Base-by-base conservation (phyloP, 1,140 invertebrate genomes). In the Oryctes rhinoceros region DNA sequence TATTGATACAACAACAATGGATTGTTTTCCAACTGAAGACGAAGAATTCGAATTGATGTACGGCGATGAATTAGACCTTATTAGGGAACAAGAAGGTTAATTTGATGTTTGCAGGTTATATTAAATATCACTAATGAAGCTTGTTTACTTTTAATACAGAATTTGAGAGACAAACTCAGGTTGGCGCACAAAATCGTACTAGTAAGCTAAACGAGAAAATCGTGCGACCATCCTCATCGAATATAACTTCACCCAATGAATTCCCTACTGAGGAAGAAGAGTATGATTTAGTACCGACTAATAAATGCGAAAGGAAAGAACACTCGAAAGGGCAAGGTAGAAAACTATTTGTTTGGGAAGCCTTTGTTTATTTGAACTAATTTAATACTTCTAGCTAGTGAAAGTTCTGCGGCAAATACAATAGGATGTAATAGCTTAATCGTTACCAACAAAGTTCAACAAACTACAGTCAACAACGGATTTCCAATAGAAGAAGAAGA, bases 41-140 rank as follows among this genome's bases (percentile, higher is more conserved):
- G 94, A 95, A 83, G 94, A 95, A 85, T 95, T 92, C 85, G 94
- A 95, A 84, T 87, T 94, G 48, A 90, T 92, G 85, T 92, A 94
- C 84, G 91, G 91, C 37, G 93, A 94, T 85, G 94, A 95, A 81
- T 86, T 93, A 35, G 93, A 95, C 84, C 83, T 92, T 84, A 85
- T 94, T 80, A 89, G 88, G 74, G 92, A 94, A 87, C 84, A 90
- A 35, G 65, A 71, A 83, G 89, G 90, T 87, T 86, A 86, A 11
- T 71, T 59, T 59, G 6, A 2, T 11, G 6, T 10, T 35, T 71
- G 4, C 11, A 24, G 65, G 24, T 71, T 71, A 71, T 71, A 37
- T 44, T 44, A 71, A 71, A 71, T 37, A 24, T 11, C 65, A 37
- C 13, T 4, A 44, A 35, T 10, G 7, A 30, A 1, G 37, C 24